phyloP scores from a whole-genome alignment of 2,797 vertebrate genomes.

The Danionella dracula region DNA sequence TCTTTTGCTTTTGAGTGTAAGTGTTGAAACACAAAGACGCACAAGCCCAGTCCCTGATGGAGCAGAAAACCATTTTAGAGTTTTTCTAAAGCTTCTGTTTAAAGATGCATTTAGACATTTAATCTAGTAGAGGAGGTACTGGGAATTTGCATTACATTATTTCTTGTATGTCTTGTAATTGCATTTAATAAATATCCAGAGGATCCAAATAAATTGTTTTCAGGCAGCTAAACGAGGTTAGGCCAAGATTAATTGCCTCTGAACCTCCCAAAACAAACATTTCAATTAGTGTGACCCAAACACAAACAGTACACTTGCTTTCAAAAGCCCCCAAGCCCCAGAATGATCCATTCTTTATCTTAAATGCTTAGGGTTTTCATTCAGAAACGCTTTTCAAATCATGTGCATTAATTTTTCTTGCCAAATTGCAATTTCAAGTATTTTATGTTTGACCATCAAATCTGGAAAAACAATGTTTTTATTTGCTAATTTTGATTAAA shows the following conservation, averaged over 20 bases:
- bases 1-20: no score
- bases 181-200: constrained; percentile 47
- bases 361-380: neutral
- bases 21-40: neutral
- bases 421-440: no score
- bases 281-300: constrained; percentile 42
- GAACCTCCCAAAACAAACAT: constrained; percentile 39
- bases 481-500: no score
- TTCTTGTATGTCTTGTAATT: constrained; percentile 43
- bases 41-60: neutral
- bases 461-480: no score
- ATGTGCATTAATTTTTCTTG: no score
- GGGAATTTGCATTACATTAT: constrained; percentile 35
- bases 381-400: neutral
- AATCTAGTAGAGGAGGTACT: constrained; percentile 13
- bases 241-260: constrained; percentile 44
- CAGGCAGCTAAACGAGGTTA: constrained; percentile 38
- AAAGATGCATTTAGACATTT: neutral
- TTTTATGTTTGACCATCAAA: neutral
- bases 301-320: constrained; percentile 16
- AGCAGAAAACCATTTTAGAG: neutral
- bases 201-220: constrained; percentile 39
- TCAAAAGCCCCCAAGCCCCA: constrained; percentile 12
- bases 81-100: neutral
- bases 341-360: constrained; percentile 6